Base-by-base conservation (phyloP, 1,140 invertebrate genomes). In the Camponotus pennsylvanicus region DNA sequence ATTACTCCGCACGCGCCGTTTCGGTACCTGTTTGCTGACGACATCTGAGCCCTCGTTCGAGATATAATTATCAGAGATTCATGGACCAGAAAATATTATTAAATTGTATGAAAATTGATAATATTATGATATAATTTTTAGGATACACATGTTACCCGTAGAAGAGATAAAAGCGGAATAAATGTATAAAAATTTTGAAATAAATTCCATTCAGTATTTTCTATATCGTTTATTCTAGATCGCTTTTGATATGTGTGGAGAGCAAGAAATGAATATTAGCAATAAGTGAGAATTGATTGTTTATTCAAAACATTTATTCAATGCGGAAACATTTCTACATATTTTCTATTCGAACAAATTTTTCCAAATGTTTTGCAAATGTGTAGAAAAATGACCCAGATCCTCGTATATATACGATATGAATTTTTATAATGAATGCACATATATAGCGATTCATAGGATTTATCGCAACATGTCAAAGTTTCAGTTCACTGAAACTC, bases 391-490 rank as follows among this genome's bases (percentile, higher is more conserved):
- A 61, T 82, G 61, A 57, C 52, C 52, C 27, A 34, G 40, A 45
- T 82, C 73, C 34, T 82, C 49, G 49, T 18, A 52, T 40, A 42
- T 61, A 8, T 52, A 7, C 37, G 55, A 32, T 32, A 21, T 61
- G 67, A 82, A 7, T 45, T 82, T 82, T 61, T 61, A 82, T 82
- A 82, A 82, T 82, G 32, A 82, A 73, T 27, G 27, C 27, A 70
- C 37, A 40, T 70, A 70, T 55, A 80, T 80, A 34, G 64, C 52
- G 67, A 71, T 82, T 73, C 37, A 21, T 82, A 15, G 15, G 52
- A 73, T 82, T 82, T 82, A 82, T 82, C 79, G 67, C 8, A 34
- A 42, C 27, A 67, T 59, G 45, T 73, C 67, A 40, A 27, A 27
- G 67, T 18, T 52, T 52, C 49, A 52, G 49, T 73, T 71, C 52